Conservation (phyloP, 1,140 invertebrate genomes). For the Mycetomoellerius zeteki region DNA sequence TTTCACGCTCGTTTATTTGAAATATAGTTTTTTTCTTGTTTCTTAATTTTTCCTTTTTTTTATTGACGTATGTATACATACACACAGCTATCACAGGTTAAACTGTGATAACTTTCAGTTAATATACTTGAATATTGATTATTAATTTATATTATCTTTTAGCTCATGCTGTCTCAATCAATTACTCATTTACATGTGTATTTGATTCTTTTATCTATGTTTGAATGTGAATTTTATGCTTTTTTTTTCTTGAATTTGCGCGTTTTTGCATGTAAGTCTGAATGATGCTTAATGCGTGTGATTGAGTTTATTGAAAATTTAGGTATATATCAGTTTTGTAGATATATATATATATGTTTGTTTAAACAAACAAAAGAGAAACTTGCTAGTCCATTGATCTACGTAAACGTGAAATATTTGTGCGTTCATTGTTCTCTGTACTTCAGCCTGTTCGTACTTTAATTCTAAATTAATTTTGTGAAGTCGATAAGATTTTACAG, state of each 20-base stretch:
- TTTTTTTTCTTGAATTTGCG: constrained; percentile 36
- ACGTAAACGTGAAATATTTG: constrained; percentile 55
- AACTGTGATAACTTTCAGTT: neutral
- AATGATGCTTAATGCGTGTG: constrained; percentile 24
- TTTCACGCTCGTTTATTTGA: constrained; percentile 15
- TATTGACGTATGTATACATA: neutral
- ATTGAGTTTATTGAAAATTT: constrained; percentile 41
- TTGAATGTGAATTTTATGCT: constrained; percentile 54
- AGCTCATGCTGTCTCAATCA: constrained; percentile 37
- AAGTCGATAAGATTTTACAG: constrained; percentile 71
- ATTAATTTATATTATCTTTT: neutral
- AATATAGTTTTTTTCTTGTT: neutral
- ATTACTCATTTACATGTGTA: constrained; percentile 60
- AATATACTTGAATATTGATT: neutral
- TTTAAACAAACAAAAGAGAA: neutral
- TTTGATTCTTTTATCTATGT: constrained; percentile 59
- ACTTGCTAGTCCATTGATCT: constrained; percentile 14
- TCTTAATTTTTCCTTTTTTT: neutral
- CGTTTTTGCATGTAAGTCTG: constrained; percentile 39
- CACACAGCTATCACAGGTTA: neutral
- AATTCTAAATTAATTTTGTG: constrained; percentile 68
- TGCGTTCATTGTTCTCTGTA: constrained; percentile 67
- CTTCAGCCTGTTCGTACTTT: constrained; percentile 73
- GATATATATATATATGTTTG: neutral
- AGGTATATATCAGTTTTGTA: constrained; percentile 32